Conservation (phyloP, 2,797 vertebrate genomes). For the Mionectes olivaceus region DNA sequence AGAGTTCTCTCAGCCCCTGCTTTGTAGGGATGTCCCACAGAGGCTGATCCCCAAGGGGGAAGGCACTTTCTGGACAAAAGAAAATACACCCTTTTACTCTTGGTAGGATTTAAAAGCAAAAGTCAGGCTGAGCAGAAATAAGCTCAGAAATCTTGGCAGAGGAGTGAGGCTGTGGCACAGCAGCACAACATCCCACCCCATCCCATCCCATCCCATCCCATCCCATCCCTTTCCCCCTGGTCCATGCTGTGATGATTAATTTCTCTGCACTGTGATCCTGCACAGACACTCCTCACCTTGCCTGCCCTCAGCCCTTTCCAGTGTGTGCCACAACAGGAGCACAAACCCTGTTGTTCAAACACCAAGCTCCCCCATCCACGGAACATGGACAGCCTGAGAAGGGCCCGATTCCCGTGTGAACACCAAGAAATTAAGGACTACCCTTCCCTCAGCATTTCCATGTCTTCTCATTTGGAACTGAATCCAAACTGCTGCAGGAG, state of each 20-base stretch:
- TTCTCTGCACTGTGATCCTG: not conserved
- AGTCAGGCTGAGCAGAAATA: too few relatives aligned
- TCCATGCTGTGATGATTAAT: not conserved
- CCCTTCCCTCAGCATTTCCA: not conserved
- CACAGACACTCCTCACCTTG: not conserved
- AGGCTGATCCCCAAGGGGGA: not conserved
- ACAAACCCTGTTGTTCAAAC: not conserved
- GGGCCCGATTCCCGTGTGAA: not conserved
- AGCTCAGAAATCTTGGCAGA: too few relatives aligned
- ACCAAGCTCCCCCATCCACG: fast-evolving
- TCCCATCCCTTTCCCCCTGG: fast-evolving
- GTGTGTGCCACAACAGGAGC: not conserved
- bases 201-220: too few relatives aligned
- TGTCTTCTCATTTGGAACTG: not conserved
- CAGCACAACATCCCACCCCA: too few relatives aligned
- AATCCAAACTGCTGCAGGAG: not conserved
- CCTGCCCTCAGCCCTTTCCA: not conserved
- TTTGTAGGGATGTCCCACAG: not conserved
- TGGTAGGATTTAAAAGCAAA: too few relatives aligned
- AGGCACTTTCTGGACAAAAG: not conserved
- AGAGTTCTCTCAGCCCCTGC: not conserved
- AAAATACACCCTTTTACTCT: too few relatives aligned
- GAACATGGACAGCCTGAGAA: not conserved
- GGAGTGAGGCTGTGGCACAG: too few relatives aligned
- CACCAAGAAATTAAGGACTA: not conserved